Conservation (phyloP, 2,888 invertebrate genomes). For the Oscheius sp. region DNA sequence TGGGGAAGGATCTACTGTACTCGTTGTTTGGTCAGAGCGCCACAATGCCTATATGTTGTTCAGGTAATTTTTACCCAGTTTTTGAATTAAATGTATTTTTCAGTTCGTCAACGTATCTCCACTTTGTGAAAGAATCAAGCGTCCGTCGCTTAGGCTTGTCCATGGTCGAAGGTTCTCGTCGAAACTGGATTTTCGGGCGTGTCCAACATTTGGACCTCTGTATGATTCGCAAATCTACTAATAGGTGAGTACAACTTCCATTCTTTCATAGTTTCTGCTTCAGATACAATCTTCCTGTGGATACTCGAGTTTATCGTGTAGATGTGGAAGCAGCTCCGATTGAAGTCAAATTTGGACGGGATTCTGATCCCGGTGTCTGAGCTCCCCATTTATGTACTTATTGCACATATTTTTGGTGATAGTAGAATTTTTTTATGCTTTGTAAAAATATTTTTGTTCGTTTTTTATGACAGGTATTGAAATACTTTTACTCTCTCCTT, state of each 20-base stretch:
- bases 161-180: slow-evolving; percentile 39
- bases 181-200: slow-evolving; percentile 66
- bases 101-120: slow-evolving; percentile 57
- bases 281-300: slow-evolving; percentile 68
- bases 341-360: slow-evolving; percentile 24
- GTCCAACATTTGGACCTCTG: slow-evolving; percentile 66
- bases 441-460: neutral
- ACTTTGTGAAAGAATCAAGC: slow-evolving; percentile 69
- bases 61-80: slow-evolving; percentile 51
- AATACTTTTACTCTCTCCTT: neutral
- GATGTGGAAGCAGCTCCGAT: slow-evolving; percentile 61
- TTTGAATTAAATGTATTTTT: slow-evolving; percentile 27
- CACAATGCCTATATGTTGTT: slow-evolving; percentile 67
- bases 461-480: neutral
- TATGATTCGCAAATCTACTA: slow-evolving; percentile 66
- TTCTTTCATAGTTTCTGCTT: slow-evolving; percentile 33
- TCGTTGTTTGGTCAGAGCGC: slow-evolving; percentile 66
- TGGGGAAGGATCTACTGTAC: slow-evolving; percentile 64
- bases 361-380: neutral
- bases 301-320: slow-evolving; percentile 70
- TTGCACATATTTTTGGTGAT: slow-evolving; percentile 17
- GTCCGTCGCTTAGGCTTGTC: slow-evolving; percentile 60
- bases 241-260: slow-evolving; percentile 54
- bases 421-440: neutral
- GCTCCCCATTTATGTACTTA: slow-evolving; percentile 7